Percentiles rank a stretch among this genome's conserved stretches.
Evolutionary conservation across 1,140 invertebrate species (phyloP).

Genomic region (Drosophila ercepeae): DNA sequence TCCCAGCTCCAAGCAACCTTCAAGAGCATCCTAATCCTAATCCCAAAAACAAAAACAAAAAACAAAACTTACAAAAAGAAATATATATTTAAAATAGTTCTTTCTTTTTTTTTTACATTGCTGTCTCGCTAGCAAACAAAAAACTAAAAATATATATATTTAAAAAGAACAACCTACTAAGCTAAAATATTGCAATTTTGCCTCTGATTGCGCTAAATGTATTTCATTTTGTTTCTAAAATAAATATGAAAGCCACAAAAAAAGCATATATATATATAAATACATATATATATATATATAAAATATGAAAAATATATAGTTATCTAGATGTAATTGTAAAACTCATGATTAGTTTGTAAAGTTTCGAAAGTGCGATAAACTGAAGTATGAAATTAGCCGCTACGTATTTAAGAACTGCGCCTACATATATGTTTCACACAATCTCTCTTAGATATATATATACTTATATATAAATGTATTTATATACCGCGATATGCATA

Average conservation of each 20-base stretch:
- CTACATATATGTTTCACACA: conserved; percentile 24
- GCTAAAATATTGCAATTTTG: conserved; percentile 32
- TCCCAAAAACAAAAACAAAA: conserved; percentile 3
- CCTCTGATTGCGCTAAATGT: conserved; percentile 58
- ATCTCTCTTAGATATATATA: conserved; percentile 10
- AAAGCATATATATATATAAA: conserved; percentile 12
- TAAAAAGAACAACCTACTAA: conserved; percentile 22
- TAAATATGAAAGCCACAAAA: conserved; percentile 56
- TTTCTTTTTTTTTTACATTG: conserved; percentile 13
- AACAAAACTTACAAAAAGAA: neutral
- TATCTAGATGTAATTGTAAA: conserved; percentile 9
- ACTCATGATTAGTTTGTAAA: conserved; percentile 36
- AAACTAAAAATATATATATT: conserved; percentile 5
- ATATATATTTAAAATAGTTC: conserved; percentile 10
- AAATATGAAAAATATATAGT: conserved; percentile 3
- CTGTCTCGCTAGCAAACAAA: conserved; percentile 32
- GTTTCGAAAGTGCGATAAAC: conserved; percentile 51
- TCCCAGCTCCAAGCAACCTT: neutral
- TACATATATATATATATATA: conserved; percentile 14
- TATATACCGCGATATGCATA: neutral
- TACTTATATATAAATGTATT: conserved; percentile 1
- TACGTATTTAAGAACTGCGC: conserved; percentile 44
- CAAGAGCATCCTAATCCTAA: neutral
- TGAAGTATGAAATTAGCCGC: conserved; percentile 69
- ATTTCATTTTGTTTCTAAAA: conserved; percentile 77